phyloP scores from a whole-genome alignment of 2,888 invertebrate species.

The Nemotelus nigrinus region DNA sequence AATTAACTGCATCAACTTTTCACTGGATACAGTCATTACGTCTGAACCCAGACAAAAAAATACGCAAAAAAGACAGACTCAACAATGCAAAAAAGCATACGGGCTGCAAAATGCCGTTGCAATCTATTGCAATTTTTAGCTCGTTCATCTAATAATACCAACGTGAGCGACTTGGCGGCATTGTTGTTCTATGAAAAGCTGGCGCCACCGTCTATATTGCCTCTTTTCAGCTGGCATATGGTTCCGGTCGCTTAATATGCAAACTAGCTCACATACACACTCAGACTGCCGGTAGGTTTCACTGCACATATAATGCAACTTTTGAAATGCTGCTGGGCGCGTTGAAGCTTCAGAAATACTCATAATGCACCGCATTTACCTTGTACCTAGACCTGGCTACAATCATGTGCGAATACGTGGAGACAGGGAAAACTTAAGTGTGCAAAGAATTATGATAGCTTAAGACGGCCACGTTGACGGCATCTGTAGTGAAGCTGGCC shows the following conservation, averaged over 20 bases:
- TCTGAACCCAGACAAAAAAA: background rate
- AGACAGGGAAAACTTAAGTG: background rate
- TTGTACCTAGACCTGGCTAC: background rate
- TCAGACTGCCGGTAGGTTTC: background rate
- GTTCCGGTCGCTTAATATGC: slow-evolving; percentile 32
- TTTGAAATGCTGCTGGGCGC: background rate
- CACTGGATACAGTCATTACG: no score
- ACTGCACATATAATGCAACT: slow-evolving; percentile 19
- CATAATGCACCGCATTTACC: background rate
- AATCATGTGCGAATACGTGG: no score
- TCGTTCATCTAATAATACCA: background rate
- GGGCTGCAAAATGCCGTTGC: slow-evolving; percentile 4
- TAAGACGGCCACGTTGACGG: background rate
- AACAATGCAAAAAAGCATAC: background rate
- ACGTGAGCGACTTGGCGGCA: slow-evolving; percentile 4
- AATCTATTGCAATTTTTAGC: background rate
- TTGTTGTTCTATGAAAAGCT: slow-evolving; percentile 17
- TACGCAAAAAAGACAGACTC: background rate
- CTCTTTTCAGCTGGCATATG: slow-evolving; percentile 10
- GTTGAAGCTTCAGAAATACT: background rate
- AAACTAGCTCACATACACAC: slow-evolving; percentile 16
- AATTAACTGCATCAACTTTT: no score
- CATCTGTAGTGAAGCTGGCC: background rate
- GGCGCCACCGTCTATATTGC: slow-evolving; percentile 25
- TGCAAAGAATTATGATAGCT: background rate